Conservation (phyloP, 1,140 invertebrate species). For the silkworm (Bombyx mori) region DNA sequence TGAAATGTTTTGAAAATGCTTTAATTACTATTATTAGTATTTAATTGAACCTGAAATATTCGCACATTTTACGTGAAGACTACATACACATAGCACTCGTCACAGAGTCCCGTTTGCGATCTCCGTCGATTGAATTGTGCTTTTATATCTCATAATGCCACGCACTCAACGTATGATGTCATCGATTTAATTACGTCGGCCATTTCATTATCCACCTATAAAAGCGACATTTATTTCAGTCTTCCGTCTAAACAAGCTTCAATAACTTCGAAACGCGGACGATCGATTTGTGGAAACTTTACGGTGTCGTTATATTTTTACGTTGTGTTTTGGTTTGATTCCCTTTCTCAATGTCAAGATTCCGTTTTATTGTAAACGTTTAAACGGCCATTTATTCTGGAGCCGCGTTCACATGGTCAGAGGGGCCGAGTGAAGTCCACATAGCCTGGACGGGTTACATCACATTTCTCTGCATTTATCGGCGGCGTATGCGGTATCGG, state of each 20-base stretch:
- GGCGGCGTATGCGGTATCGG: constrained; percentile 13
- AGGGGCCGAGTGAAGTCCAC: background rate
- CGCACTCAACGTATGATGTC: constrained; percentile 49
- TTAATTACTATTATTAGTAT: too few relatives aligned
- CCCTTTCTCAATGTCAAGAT: constrained; percentile 30
- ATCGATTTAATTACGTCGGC: constrained; percentile 58
- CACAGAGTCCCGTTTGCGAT: background rate
- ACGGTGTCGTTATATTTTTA: constrained; percentile 30
- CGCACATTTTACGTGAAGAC: too few relatives aligned
- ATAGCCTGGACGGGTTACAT: constrained; percentile 21
- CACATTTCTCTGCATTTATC: constrained; percentile 22
- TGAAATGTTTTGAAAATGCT: too few relatives aligned
- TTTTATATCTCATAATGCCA: constrained; percentile 50
- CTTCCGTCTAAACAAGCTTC: constrained; percentile 19
- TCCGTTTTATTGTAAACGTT: constrained; percentile 11
- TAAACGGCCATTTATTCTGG: background rate
- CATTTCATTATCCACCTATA: constrained; percentile 52
- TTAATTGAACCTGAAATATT: too few relatives aligned
- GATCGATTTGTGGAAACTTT: constrained; percentile 31
- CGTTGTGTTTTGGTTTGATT: constrained; percentile 22
- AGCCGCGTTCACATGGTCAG: background rate
- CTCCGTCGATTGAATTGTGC: constrained; percentile 49
- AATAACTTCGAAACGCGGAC: constrained; percentile 7
- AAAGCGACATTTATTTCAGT: constrained; percentile 31
- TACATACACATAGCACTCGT: too few relatives aligned